These are phyloP conservation scores for Orius insidiosus DNA, from an alignment of 1,140 invertebrate species.

Conservation along the genomic window DNA sequence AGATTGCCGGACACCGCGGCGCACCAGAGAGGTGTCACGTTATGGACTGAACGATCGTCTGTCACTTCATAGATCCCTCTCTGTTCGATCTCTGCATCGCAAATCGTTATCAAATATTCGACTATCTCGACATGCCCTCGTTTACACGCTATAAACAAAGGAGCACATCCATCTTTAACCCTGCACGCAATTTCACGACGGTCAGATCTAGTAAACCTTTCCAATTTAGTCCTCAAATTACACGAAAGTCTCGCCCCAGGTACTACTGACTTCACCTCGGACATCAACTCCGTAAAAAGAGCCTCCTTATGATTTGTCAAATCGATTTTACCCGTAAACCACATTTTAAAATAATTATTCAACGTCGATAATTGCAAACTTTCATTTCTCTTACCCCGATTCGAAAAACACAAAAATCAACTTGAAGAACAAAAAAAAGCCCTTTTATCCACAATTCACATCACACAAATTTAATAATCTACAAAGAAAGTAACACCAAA, in stretches of 20 bases:
- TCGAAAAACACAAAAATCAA: too few relatives aligned
- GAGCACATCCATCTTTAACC: constrained; percentile 58
- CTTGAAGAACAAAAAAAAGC: too few relatives aligned
- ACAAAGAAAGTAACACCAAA: too few relatives aligned
- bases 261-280: constrained; percentile 46
- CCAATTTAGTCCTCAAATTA: constrained; percentile 39
- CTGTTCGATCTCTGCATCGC: constrained; percentile 70
- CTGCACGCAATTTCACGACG: constrained; percentile 44
- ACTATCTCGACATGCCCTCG: constrained; percentile 73
- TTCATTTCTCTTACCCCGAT: too few relatives aligned
- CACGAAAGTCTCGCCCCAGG: constrained; percentile 49
- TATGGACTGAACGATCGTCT: constrained; percentile 54
- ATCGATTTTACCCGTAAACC: constrained; percentile 26
- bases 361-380: too few relatives aligned
- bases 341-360: constrained; percentile 5
- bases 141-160: constrained; percentile 72
- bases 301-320: constrained; percentile 33
- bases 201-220: constrained; percentile 35
- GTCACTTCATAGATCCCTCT: constrained; percentile 56
- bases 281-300: constrained; percentile 45
- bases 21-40: constrained; percentile 82
- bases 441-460: too few relatives aligned
- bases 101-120: constrained; percentile 68
- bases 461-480: too few relatives aligned
- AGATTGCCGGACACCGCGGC: constrained; percentile 75